Percentiles rank a stretch among this genome's conserved stretches.
Conservation (phyloP, 2,113 vertebrate species). For the Odontesthes bonariensis region DNA sequence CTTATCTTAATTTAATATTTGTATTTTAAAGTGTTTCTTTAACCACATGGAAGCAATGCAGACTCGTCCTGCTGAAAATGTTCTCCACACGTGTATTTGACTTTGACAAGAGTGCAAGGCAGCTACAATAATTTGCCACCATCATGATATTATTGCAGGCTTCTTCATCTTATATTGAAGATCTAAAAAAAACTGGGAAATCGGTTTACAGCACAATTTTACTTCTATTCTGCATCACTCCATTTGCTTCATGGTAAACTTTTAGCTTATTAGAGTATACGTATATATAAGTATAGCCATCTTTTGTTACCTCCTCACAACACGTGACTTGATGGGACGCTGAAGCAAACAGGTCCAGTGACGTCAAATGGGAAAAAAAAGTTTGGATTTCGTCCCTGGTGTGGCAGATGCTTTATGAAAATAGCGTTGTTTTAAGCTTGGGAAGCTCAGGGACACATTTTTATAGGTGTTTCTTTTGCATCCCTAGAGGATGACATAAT, state of each 20-base stretch:
- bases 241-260: neutral
- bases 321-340: conserved; percentile 41
- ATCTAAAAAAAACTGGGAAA: neutral
- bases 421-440: conserved; percentile 78
- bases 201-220: neutral
- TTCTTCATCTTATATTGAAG: neutral
- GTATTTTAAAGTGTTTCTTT: neutral
- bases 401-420: conserved; percentile 69
- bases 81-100: neutral
- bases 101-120: neutral
- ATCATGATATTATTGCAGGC: neutral
- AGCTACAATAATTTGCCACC: neutral
- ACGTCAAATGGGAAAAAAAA: conserved; percentile 52
- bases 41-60: neutral
- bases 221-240: neutral
- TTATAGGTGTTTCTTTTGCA: conserved; percentile 45
- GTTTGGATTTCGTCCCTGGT: conserved; percentile 19
- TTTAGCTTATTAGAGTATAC: neutral
- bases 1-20: neutral
- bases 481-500: conserved; percentile 26
- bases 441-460: conserved; percentile 60
- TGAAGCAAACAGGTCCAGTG: conserved; percentile 29
- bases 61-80: neutral
- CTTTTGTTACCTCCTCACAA: conserved; percentile 20
- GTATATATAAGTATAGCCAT: neutral